Conservation (phyloP, 2,797 vertebrate species). For the Nyctalus aviator region DNA sequence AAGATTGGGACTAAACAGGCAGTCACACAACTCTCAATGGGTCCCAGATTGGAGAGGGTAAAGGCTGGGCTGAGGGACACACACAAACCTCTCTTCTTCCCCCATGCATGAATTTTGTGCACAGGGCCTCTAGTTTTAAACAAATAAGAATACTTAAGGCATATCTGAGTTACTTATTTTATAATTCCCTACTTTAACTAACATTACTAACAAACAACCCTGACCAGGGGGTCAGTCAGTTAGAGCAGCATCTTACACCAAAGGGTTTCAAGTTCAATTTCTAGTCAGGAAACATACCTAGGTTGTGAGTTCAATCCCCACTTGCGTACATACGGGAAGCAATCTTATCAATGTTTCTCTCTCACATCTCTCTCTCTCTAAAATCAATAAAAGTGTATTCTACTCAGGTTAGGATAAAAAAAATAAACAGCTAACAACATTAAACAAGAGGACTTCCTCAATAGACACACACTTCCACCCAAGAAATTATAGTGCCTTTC, state of each 20-base stretch:
- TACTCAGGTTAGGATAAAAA: neutral
- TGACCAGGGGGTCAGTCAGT: neutral
- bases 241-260: neutral
- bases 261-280: neutral
- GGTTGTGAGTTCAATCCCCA: neutral
- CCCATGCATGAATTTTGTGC: too few species aligned
- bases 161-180: slow-evolving; percentile 25
- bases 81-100: too few species aligned
- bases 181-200: neutral
- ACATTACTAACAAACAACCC: neutral
- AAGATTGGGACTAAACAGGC: too few species aligned
- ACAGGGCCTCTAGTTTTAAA: neutral
- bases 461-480: neutral
- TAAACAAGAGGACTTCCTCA: neutral
- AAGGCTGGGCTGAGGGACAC: too few species aligned
- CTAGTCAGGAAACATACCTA: neutral
- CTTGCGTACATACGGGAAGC: neutral
- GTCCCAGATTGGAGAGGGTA: too few species aligned
- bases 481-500: neutral
- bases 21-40: too few species aligned
- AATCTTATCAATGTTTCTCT: neutral
- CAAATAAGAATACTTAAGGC: neutral
- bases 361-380: neutral
- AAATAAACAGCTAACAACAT: neutral
- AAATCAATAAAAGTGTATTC: neutral